phyloP scores from a whole-genome alignment of 2,797 vertebrate genomes.

The Galagoides demidoff region DNA sequence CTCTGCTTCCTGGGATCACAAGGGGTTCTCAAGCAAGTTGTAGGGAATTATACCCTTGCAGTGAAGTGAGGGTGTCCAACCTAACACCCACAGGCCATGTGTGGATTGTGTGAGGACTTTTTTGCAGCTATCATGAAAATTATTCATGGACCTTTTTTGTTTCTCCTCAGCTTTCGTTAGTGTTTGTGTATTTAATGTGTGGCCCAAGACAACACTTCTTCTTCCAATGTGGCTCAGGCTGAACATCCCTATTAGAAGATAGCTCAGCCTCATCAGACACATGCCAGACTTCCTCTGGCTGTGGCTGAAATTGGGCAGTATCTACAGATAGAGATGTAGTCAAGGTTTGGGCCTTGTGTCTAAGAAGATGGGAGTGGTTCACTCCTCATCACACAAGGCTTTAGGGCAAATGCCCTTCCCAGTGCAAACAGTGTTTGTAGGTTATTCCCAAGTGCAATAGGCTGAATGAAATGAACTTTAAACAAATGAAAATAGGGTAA shows the following conservation, averaged over 20 bases:
- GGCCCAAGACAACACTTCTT: no score
- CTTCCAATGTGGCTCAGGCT: no score
- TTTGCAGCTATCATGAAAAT: no score
- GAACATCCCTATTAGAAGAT: neutral
- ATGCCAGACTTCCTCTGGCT: neutral
- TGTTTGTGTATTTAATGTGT: no score
- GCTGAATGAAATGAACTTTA: constrained; percentile 18
- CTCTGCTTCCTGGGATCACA: neutral
- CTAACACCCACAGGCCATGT: no score
- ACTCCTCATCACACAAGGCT: neutral
- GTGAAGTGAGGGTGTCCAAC: neutral
- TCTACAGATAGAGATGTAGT: neutral
- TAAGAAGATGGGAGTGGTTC: neutral
- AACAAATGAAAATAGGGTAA: neutral
- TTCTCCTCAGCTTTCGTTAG: no score
- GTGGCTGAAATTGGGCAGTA: neutral
- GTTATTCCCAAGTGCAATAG: neutral
- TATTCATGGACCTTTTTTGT: no score
- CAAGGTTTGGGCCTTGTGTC: neutral
- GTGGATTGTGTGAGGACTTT: no score
- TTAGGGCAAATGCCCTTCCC: constrained; percentile 4
- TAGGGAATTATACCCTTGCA: neutral
- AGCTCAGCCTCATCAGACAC: neutral
- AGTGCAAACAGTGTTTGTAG: neutral
- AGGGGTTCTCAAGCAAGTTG: neutral